Base-by-base conservation (phyloP, 1,140 invertebrate genomes). In the Macrobrachium rosenbergii region DNA sequence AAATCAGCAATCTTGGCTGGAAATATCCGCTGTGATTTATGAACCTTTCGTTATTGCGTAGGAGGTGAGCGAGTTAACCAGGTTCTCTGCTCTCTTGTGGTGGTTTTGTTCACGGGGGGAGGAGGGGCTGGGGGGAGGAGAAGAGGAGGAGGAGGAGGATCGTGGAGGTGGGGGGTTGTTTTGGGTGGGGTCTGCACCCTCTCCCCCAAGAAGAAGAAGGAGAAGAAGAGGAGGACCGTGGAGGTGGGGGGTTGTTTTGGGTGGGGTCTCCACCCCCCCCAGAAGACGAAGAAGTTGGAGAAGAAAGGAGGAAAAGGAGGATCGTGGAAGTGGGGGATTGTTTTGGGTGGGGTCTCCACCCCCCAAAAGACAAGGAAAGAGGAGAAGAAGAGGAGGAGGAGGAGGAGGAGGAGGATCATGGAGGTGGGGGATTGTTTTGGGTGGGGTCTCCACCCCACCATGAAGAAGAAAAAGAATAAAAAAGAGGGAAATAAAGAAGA, bases 1-100 rank as follows among this genome's bases (percentile, higher is more conserved):
- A 85, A 85, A 85, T 85, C 83, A 85, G 83, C 75, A 85, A 85
- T 85, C 83, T 85, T 85, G 83, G 83, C 83, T 85, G 73, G 73
- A 85, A 85, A 85, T 85, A 85, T 85, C 83, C 83, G 45, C 73
- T 69, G 60, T 85, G 83, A 85, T 85, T 85, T 85, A 85, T 85
- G 83, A 69, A 85, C 75, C 83, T 78, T 85, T 85, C 83, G 75
- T 85, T 85, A 85, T 85, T 85, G 83, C 78, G 83, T 78, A 59
- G 73, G 73, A 77, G 73, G 64, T 85, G 79, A 45, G 63, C 78
- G 63, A 43, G 79, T 69, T 23, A 21, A 52, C 60, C 43, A 17
- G 10, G 52, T 52, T 52, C 52, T 52, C 52, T 52, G 52, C 52
- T 52, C 52, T 52, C 52, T 52, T 52, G 12, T 52, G 52, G 79